Evolutionary conservation across 2,888 invertebrate species (phyloP), one percentile per base, ranked within the genome.

Genomic region (Synergus umbraculus): DNA sequence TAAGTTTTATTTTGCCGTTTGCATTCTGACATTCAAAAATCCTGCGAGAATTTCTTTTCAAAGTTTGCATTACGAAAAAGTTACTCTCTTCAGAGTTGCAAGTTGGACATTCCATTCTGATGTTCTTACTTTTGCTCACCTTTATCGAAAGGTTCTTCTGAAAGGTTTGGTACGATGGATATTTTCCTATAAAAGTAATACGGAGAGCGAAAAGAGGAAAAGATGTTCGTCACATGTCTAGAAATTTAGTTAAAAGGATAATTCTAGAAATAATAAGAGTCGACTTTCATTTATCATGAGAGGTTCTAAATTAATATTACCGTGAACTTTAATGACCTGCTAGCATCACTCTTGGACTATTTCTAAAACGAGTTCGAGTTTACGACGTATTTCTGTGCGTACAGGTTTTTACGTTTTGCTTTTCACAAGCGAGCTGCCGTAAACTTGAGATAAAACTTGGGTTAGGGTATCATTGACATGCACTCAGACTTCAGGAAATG

Each of bases 21-120:
- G 60, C 60, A n/a, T 15, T 37, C 37, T 3, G 8, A 15, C 64
- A 64, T 41, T 37, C 5, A 15, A 37, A 64, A 10, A 1, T 15
- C 9, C 9, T 7, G n/a, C 7, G 12, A 66, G 18, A 18, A 43
- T 43, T 66, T 66, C 41, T 64, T 1, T 64, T 37, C 41, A 15
- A 5, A 29, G 13, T 41, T 41, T 15, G 37, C 0, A 37, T 29
- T 41, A 15, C 15, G 15, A n/a, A 64, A 58, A 58, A 58, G 18
- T 58, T 77, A 80, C 78, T 80, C 78, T 78, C 43, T 76, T 77
- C 46, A 43, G 43, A 65, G 49, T 67, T n/a, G 73, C 18, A 77
- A 66, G 76, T 73, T 78, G 73, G 77, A 77, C 78, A 78, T 80
- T 63, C 29, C 63, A 22, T 4, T 29, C 18, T 22, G 29, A 22